Base-by-base conservation (phyloP, 2,797 vertebrate species). In the Scleropages formosus region DNA sequence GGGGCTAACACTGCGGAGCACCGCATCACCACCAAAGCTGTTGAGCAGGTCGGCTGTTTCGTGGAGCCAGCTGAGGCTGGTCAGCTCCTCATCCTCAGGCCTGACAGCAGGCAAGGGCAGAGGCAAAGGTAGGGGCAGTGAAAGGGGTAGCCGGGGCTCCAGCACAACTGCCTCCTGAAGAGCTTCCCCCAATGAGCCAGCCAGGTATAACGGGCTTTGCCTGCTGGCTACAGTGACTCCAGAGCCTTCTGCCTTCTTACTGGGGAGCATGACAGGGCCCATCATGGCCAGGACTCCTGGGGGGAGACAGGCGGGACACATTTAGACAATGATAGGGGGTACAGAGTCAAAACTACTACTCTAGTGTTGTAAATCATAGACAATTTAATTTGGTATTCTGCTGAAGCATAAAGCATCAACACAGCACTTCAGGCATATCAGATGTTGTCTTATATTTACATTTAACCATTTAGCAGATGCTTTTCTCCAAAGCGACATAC, bases 191-290 rank as follows among this genome's bases (percentile, higher is more conserved):
- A 87, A 85, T 83, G 90, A 69, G 88, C 83, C 82, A 76, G 92
- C 89, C 84, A 90, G 92, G 85, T 94, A 97, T 74, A 91, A 93
- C 15, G 94, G 96, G 90, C 93, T 97, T 90, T 95, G 84, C 80
- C 94, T 94, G 39, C 93, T 94, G 65, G 94, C 95, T 82, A 96
- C 93, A 0, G 95, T 96, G 88, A 96, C 93, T 89, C 96, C 96
- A 85, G 96, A 95, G 92, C 95, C 94, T 89, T 97, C 95, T 73
- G 95, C 94, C 93, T 98, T 98, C 94, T 97, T 98, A 90, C 95
- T 96, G 90, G 96, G 95, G 89, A 96, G 96, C 96, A 98, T 98
- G 92, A 96, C 96, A 91, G 95, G 96, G 94, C 96, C 95, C 96
- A 98, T 98, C 95, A 4, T 97, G 92, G 92, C 92, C 91, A 90